Conservation (phyloP, 2,113 vertebrate genomes). For the Cyphomyrus discorhynchus region DNA sequence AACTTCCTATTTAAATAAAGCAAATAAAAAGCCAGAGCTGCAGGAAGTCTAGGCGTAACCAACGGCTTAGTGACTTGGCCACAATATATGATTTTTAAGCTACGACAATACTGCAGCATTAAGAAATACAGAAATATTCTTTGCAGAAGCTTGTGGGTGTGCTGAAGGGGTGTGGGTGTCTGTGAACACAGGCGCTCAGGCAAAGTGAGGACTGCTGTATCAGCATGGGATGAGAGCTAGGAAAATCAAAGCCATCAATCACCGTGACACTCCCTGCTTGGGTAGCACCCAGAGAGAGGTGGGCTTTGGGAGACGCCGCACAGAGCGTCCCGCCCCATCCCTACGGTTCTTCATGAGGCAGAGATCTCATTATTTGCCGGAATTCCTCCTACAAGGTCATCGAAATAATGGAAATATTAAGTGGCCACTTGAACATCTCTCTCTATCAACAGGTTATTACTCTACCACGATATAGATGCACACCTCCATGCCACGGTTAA, state of each 20-base stretch:
- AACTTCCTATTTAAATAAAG: not conserved
- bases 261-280: not conserved
- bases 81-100: not conserved
- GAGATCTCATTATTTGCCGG: not conserved
- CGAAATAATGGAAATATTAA: not conserved
- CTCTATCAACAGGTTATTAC: not conserved
- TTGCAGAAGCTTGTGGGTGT: not conserved
- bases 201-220: slow-evolving; percentile 22
- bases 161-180: not conserved
- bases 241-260: slow-evolving; percentile 27
- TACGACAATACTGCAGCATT: not conserved
- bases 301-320: not conserved
- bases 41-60: not conserved
- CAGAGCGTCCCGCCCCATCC: not conserved
- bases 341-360: not conserved
- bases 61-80: not conserved
- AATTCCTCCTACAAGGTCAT: slow-evolving; percentile 13
- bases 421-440: not conserved
- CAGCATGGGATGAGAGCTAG: slow-evolving; percentile 13
- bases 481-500: not conserved
- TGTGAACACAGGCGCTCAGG: not conserved
- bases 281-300: not conserved
- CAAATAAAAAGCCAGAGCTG: not conserved
- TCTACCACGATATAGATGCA: not conserved
- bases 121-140: slow-evolving; percentile 3